These are phyloP conservation scores for Falco biarmicus DNA, from an alignment of 2,797 vertebrate genomes.

Conservation along the genomic window DNA sequence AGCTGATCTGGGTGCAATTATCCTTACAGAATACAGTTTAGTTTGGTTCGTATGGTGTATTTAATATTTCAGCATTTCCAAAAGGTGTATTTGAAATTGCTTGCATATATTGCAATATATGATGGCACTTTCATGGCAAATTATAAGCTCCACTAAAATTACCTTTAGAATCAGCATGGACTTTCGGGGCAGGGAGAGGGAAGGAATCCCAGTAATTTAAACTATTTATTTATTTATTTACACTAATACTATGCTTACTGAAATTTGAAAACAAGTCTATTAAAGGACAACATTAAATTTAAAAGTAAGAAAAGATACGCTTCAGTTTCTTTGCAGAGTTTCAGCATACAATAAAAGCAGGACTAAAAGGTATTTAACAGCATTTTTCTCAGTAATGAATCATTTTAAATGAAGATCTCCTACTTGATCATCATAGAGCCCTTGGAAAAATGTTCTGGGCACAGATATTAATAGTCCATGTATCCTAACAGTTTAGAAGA, in stretches of 20 bases:
- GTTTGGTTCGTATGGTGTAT: fast-evolving
- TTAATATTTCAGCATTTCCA: neutral
- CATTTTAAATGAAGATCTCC: neutral
- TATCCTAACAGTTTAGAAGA: neutral
- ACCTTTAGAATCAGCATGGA: neutral
- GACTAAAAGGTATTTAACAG: neutral
- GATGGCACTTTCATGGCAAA: neutral
- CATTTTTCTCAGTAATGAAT: neutral
- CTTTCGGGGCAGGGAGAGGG: neutral
- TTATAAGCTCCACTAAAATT: neutral
- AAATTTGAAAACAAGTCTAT: neutral
- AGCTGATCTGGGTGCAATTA: neutral
- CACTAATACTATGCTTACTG: neutral
- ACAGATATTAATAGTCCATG: neutral
- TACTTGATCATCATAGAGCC: neutral
- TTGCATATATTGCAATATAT: neutral
- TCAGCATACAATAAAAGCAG: neutral
- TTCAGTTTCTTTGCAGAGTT: neutral
- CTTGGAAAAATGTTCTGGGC: neutral
- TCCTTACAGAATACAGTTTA: neutral
- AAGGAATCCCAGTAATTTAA: neutral
- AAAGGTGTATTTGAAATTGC: neutral
- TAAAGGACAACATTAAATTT: neutral
- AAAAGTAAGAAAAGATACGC: neutral
- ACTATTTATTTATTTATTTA: too few species aligned